phyloP scores from a whole-genome alignment of 2,888 invertebrate genomes.

The Leuctra nigra region DNA sequence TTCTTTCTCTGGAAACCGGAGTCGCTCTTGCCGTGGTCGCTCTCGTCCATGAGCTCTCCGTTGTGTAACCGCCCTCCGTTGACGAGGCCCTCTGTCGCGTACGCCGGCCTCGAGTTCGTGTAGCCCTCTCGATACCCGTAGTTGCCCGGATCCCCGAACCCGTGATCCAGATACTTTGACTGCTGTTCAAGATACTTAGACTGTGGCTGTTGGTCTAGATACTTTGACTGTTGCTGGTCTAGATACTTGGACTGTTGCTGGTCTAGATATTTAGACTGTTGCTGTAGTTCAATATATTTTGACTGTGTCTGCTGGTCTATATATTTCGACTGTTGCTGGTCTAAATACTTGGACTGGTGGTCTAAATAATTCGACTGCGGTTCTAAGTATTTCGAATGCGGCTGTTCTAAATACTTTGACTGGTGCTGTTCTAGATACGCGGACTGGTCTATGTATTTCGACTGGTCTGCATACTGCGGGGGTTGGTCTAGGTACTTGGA shows the following conservation, averaged over 20 bases:
- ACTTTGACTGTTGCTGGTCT: too few relatives aligned
- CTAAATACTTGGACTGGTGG: too few relatives aligned
- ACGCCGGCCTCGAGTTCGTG: background rate
- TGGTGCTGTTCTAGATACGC: background rate
- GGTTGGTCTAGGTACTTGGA: too few relatives aligned
- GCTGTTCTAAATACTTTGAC: background rate
- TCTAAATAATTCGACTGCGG: too few relatives aligned
- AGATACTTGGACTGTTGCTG: too few relatives aligned
- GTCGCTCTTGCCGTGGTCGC: background rate
- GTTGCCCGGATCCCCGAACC: background rate
- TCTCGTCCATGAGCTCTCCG: constrained; percentile 9
- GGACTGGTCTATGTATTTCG: too few relatives aligned
- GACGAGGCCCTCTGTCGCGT: background rate
- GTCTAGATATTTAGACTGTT: too few relatives aligned
- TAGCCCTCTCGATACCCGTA: background rate
- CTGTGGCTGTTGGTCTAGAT: background rate
- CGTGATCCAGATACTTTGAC: background rate
- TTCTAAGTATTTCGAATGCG: too few relatives aligned
- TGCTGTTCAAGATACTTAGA: background rate
- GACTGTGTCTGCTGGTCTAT: too few relatives aligned
- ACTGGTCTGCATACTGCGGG: too few relatives aligned
- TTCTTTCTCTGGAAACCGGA: background rate
- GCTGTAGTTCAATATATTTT: too few relatives aligned
- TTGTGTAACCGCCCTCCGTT: constrained; percentile 2
- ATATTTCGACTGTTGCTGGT: too few relatives aligned